phyloP scores from a whole-genome alignment of 1,140 invertebrate species.

The Pseudomyrmex concolor region DNA sequence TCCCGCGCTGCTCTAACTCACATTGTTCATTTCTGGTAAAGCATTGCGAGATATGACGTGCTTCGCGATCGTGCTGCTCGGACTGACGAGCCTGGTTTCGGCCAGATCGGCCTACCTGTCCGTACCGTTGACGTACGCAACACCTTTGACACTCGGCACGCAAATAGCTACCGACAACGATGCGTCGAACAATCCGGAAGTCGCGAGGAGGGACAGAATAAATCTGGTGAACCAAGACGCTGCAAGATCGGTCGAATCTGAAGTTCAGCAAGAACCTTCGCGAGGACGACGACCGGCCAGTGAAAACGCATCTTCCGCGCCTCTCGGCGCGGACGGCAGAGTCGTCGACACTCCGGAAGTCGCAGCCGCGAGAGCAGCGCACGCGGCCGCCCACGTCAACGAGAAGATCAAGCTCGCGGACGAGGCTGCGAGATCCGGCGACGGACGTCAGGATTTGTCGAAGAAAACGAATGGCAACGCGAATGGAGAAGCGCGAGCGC shows the following conservation, averaged over 20 bases:
- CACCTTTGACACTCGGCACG: conserved; percentile 76
- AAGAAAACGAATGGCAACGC: conserved; percentile 57
- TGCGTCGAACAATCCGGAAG: conserved; percentile 86
- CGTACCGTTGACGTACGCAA: conserved; percentile 52
- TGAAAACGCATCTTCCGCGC: neutral
- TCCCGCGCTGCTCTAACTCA: neutral
- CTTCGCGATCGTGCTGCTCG: conserved; percentile 54
- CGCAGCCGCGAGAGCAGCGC: conserved; percentile 86
- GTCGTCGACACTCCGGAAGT: conserved; percentile 79
- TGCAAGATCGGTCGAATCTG: neutral
- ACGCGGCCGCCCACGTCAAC: conserved; percentile 85
- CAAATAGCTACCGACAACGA: conserved; percentile 83
- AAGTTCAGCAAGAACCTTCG: no score
- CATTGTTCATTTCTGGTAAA: conserved; percentile 10
- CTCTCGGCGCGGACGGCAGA: conserved; percentile 71
- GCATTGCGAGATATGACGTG: conserved; percentile 52
- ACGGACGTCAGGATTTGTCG: conserved; percentile 38
- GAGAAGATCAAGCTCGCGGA: conserved; percentile 82
- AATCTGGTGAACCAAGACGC: conserved; percentile 76
- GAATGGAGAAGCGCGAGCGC: neutral
- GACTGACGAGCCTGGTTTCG: conserved; percentile 56
- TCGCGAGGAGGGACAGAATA: conserved; percentile 73
- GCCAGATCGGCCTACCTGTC: conserved; percentile 71
- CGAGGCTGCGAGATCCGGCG: conserved; percentile 69
- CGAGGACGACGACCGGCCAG: neutral